These are phyloP conservation scores for Tipula unca DNA, from an alignment of 2,888 invertebrate genomes.

Conservation along the genomic window DNA sequence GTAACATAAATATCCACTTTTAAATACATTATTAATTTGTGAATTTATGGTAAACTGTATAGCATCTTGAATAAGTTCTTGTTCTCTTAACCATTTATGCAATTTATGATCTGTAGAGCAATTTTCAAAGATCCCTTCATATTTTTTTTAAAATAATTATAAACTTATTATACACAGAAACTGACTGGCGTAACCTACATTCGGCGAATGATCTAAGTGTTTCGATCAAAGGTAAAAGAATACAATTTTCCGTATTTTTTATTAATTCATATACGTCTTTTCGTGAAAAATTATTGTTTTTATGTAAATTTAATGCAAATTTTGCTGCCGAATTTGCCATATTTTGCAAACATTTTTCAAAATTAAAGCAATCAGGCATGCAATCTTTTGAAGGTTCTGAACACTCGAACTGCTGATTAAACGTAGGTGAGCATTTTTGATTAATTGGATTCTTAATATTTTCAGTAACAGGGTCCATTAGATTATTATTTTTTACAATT, in stretches of 20 bases:
- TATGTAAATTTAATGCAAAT: slow-evolving; percentile 18
- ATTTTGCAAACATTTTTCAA: neutral
- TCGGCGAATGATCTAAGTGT: slow-evolving; percentile 15
- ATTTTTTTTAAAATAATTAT: slow-evolving; percentile 15
- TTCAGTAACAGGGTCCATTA: too few relatives aligned
- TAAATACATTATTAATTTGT: slow-evolving; percentile 22
- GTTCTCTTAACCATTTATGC: slow-evolving; percentile 19
- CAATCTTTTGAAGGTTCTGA: too few relatives aligned
- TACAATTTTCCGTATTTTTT: neutral
- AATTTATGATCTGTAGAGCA: slow-evolving; percentile 23
- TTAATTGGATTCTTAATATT: too few relatives aligned
- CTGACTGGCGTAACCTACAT: neutral
- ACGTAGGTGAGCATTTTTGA: too few relatives aligned
- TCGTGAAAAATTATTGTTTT: slow-evolving; percentile 25
- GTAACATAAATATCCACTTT: neutral
- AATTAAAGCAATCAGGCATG: too few relatives aligned
- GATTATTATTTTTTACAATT: too few relatives aligned
- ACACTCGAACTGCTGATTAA: too few relatives aligned
- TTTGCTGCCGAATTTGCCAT: neutral
- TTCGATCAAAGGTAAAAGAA: slow-evolving; percentile 23
- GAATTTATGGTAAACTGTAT: slow-evolving; percentile 22
- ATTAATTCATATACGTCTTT: slow-evolving; percentile 25
- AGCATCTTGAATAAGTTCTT: slow-evolving; percentile 20
- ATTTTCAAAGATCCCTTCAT: slow-evolving; percentile 22
- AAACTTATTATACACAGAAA: slow-evolving; percentile 17